phyloP scores from a whole-genome alignment of 2,888 invertebrate species.

The Ophion slaviceki region DNA sequence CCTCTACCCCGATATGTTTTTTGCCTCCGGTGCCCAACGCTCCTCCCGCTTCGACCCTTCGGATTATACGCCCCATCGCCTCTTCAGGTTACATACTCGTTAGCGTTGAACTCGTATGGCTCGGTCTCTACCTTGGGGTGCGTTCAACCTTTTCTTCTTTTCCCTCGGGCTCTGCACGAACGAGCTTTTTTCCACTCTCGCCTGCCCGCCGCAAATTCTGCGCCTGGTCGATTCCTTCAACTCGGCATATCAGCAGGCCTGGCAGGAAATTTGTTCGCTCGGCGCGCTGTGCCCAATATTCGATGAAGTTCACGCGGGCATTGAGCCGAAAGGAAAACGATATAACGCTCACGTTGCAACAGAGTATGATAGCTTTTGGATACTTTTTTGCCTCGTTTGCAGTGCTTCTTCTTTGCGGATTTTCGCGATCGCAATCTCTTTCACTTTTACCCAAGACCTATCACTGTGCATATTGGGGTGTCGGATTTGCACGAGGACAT shows the following conservation, averaged over 20 bases:
- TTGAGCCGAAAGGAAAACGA: background rate
- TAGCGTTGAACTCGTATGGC: slow-evolving; percentile 38
- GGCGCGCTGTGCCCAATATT: background rate
- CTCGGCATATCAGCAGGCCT: background rate
- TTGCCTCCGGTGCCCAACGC: slow-evolving; percentile 32
- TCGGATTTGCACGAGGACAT: too few relatives aligned
- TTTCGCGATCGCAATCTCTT: background rate
- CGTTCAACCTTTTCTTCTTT: slow-evolving; percentile 61
- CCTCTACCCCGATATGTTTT: slow-evolving; percentile 47
- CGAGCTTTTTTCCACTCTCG: background rate
- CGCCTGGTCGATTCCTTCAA: background rate
- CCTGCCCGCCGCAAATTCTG: background rate
- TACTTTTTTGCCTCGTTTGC: background rate
- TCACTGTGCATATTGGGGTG: too few relatives aligned
- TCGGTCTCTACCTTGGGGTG: slow-evolving; percentile 48
- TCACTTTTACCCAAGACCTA: too few relatives aligned
- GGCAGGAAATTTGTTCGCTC: background rate
- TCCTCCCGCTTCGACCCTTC: slow-evolving; percentile 16
- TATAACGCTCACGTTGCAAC: too few relatives aligned
- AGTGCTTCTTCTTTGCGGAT: too few relatives aligned
- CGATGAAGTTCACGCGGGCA: background rate
- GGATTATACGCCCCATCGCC: slow-evolving; percentile 33
- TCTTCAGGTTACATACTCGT: slow-evolving; percentile 48
- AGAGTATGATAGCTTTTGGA: background rate
- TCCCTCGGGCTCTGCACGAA: background rate